Base-by-base conservation (phyloP, 2,888 invertebrate genomes). In the Parasteatoda lunata region DNA sequence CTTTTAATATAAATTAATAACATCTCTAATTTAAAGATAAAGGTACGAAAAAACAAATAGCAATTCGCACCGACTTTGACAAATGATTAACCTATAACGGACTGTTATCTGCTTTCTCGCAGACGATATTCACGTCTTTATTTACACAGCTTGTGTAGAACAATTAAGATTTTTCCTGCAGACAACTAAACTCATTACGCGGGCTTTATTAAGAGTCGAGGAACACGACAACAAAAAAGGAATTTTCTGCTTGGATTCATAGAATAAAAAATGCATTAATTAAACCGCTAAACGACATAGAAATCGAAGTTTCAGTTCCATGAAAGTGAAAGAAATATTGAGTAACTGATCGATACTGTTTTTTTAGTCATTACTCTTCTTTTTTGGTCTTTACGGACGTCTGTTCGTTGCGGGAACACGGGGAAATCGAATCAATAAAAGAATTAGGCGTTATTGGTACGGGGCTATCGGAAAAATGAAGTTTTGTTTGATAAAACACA, bases 141-240 rank as follows among this genome's bases (percentile, higher is more conserved):
- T 81, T 81, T 75, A 75, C 81, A 81, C 81, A 81, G 81, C 75
- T 81, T 81, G 81, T 81, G 75, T 69, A 75, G 81, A 81, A 81
- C 81, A 81, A 81, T 81, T 81, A 81, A 81, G 80, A 81, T 81
- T 81, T 73, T 81, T 73, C 73, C 73, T 30, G 45, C 80, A 66
- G 80, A 81, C 80, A 81, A 81, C 81, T 81, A 75, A 81, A 75
- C 81, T 81, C 81, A 81, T 81, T 81, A 75, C 78, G 49, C 8
- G 69, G 75, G 68, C 68, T 75, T 75, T 81, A 69, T 81, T 81
- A 81, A 81, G 75, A 81, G 69, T 75, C 69, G 69, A 75, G 73
- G 69, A 75, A 81, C 69, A 75, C 52, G 47, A 54, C 51, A 51
- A 68, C 52, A 64, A 59, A 45, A 48, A 69, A 52, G 48, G 54